Conservation (phyloP, 1,140 invertebrate species). For the Pinna nobilis region DNA sequence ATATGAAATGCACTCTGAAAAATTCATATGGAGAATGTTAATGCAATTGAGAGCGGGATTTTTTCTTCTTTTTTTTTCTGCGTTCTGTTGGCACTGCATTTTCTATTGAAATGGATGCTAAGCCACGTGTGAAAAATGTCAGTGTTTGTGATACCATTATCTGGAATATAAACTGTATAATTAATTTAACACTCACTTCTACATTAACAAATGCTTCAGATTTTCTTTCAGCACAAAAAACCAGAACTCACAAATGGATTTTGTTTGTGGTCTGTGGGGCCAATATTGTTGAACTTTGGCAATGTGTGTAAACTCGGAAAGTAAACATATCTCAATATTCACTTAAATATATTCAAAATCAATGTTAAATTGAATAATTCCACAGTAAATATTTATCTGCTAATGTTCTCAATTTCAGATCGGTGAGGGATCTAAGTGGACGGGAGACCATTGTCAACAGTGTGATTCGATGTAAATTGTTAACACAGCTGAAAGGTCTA, state of each 20-base stretch:
- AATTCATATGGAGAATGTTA: no score
- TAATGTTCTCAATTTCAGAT: constrained; percentile 4
- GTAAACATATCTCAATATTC: constrained; percentile 22
- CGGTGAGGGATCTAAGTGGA: not conserved
- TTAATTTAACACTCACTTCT: constrained; percentile 9
- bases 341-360: no score
- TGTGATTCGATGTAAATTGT: not conserved
- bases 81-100: no score
- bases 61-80: no score
- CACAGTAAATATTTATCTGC: constrained; percentile 8
- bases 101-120: no score
- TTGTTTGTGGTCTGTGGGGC: not conserved
- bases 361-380: constrained; percentile 3
- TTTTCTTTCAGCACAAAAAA: constrained; percentile 10
- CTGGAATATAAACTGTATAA: constrained; percentile 5
- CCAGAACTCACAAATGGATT: constrained; percentile 12
- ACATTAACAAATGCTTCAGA: constrained; percentile 12
- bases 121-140: no score
- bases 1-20: no score
- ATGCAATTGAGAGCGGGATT: no score
- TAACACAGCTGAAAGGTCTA: no score
- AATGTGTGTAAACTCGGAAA: constrained; percentile 18
- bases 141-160: not conserved
- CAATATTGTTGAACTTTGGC: constrained; percentile 9
- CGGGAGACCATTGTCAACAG: not conserved